phyloP scores from a whole-genome alignment of 2,113 vertebrate species.

The Elgaria multicarinata region DNA sequence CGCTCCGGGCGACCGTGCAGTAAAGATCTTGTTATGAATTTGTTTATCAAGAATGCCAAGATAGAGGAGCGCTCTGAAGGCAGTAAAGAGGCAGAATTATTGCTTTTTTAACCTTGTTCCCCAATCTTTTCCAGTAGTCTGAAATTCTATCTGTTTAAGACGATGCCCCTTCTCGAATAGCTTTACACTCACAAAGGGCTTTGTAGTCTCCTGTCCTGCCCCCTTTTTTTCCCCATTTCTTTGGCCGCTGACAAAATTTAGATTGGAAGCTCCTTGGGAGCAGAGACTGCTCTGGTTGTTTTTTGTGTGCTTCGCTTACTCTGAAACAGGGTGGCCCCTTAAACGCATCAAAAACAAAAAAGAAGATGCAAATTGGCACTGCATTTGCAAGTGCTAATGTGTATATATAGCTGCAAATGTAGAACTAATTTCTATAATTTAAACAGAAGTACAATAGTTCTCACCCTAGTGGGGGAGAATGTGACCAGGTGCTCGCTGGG shows the following conservation, averaged over 20 bases:
- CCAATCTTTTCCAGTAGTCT: background rate
- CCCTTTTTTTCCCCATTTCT: background rate
- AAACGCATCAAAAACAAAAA: too few relatives aligned
- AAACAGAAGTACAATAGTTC: too few relatives aligned
- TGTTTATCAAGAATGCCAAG: constrained; percentile 58
- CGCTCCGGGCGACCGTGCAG: constrained; percentile 42
- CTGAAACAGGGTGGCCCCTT: too few relatives aligned
- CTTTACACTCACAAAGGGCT: background rate
- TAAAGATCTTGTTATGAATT: constrained; percentile 56
- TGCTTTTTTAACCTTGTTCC: constrained; percentile 56
- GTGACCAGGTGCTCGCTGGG: too few relatives aligned
- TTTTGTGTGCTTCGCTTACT: too few relatives aligned
- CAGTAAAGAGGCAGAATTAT: constrained; percentile 57
- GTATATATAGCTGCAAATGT: too few relatives aligned
- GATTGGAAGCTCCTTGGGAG: too few relatives aligned
- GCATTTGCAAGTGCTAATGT: too few relatives aligned
- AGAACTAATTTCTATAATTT: too few relatives aligned
- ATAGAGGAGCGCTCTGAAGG: constrained; percentile 2
- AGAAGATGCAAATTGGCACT: too few relatives aligned
- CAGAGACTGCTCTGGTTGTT: too few relatives aligned
- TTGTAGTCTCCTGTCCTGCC: background rate
- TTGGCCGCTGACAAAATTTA: background rate
- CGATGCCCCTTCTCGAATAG: background rate
- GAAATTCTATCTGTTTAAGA: background rate
- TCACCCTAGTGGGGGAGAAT: too few relatives aligned